Conservation (phyloP, 2,113 vertebrate species). For the Thryonomys swinderianus region DNA sequence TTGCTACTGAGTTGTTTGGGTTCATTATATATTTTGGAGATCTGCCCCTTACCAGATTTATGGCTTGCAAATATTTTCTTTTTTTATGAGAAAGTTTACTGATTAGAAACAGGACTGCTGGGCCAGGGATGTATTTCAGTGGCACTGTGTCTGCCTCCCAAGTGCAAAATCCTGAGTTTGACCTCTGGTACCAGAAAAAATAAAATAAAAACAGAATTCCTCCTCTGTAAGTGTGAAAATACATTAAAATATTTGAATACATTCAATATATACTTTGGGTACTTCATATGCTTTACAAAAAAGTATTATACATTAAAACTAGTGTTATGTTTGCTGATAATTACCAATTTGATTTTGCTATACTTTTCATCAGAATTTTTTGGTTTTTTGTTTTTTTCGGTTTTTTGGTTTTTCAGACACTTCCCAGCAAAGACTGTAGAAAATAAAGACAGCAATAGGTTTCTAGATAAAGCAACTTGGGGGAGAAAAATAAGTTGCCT, state of each 20-base stretch:
- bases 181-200: no score
- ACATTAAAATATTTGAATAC: not conserved
- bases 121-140: no score
- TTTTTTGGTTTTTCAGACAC: no score
- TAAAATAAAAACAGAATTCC: not conserved
- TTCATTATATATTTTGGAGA: not conserved
- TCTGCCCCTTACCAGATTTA: not conserved
- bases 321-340: constrained; percentile 41
- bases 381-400: no score
- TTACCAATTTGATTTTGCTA: not conserved
- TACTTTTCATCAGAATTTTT: not conserved
- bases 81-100: constrained; percentile 55
- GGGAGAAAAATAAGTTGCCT: not conserved
- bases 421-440: not conserved
- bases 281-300: not conserved
- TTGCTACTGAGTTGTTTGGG: not conserved
- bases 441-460: not conserved
- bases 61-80: not conserved
- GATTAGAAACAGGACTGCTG: constrained; percentile 36
- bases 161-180: no score
- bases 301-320: constrained; percentile 11
- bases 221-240: not conserved
- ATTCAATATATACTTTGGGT: constrained; percentile 2
- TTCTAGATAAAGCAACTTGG: not conserved
- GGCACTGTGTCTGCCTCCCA: no score